A percentile compares a stretch with the other conserved stretches of the same genome.
Evolutionary conservation across 2,797 vertebrate species (phyloP).

Genomic region (Hoplostethus atlanticus): DNA sequence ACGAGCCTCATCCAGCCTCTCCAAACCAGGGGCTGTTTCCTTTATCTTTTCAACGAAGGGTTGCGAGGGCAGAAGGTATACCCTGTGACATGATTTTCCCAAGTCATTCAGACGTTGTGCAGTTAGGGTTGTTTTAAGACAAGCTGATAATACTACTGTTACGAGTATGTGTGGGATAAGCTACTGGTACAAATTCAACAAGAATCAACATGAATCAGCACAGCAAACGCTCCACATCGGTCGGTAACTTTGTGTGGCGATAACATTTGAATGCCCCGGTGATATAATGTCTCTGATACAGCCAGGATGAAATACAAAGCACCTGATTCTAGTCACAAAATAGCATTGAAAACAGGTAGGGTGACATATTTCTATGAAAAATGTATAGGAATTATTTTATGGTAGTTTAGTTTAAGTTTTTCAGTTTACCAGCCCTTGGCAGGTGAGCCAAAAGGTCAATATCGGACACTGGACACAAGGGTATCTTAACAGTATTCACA

Average conservation of each 20-base stretch:
- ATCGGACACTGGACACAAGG: neutral
- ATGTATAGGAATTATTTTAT: no score
- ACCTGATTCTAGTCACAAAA: neutral
- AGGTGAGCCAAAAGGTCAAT: neutral
- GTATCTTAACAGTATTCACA: constrained; percentile 3
- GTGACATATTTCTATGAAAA: no score
- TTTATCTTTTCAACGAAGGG: neutral
- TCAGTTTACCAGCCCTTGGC: no score
- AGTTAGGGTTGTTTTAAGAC: neutral
- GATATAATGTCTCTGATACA: no score
- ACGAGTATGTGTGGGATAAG: neutral
- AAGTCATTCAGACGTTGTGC: neutral
- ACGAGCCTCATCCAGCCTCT: neutral
- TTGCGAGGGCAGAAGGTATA: neutral
- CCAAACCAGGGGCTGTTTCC: neutral
- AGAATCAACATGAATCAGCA: no score
- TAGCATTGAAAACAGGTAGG: no score
- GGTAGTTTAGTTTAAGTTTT: no score
- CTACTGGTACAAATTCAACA: neutral
- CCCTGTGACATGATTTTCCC: no score
- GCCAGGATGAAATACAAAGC: no score
- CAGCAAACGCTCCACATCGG: no score
- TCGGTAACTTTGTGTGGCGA: no score
- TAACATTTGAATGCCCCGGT: no score
- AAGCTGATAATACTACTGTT: neutral